Evolutionary conservation across 2,888 invertebrate species (phyloP).

Genomic region (Mimas tiliae): DNA sequence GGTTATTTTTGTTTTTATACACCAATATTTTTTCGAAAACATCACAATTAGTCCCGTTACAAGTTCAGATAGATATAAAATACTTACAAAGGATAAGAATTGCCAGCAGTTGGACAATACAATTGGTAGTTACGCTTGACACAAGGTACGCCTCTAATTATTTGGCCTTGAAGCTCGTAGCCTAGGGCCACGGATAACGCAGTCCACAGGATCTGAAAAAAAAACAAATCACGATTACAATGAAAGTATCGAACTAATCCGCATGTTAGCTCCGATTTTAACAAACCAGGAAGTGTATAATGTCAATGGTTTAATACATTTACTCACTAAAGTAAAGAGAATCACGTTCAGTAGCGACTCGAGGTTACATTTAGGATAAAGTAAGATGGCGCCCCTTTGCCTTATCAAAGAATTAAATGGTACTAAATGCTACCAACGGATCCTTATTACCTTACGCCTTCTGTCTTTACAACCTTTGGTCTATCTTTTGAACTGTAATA

Average conservation of each 20-base stretch:
- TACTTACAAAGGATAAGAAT: conserved; percentile 94
- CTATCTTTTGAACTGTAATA: too few species aligned
- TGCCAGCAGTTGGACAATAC: conserved; percentile 96
- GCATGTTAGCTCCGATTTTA: neutral
- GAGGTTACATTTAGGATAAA: too few species aligned
- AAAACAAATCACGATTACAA: conserved; percentile 11
- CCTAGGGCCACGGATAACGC: conserved; percentile 94
- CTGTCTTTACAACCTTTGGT: too few species aligned
- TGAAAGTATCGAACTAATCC: neutral
- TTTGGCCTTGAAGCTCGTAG: conserved; percentile 93
- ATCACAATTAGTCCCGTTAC: neutral
- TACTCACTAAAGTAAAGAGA: neutral
- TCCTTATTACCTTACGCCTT: too few species aligned
- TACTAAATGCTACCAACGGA: too few species aligned
- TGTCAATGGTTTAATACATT: neutral
- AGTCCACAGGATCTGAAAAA: conserved; percentile 93
- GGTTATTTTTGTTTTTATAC: too few species aligned
- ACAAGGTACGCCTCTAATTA: conserved; percentile 95
- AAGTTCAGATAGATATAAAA: neutral
- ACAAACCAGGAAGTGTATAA: neutral
- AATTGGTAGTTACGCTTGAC: conserved; percentile 95
- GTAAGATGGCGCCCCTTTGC: too few species aligned
- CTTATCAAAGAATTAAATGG: too few species aligned
- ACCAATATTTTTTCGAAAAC: neutral
- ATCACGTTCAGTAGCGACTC: too few species aligned